Evolutionary conservation across 2,113 vertebrate species (phyloP).

Genomic region (Maccullochella peelii): DNA sequence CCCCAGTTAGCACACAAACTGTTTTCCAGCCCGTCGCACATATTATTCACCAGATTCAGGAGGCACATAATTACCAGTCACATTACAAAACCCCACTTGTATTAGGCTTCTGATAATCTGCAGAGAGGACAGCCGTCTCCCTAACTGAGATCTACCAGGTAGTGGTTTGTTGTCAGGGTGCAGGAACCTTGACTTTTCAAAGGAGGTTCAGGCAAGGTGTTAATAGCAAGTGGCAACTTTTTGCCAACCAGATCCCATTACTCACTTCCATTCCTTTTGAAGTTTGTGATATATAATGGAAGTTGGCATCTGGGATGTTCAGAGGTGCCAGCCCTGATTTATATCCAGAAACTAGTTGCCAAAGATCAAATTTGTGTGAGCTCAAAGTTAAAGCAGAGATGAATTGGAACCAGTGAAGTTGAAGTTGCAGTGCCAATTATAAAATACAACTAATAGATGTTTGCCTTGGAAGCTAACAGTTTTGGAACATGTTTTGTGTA

Average conservation of each 20-base stretch:
- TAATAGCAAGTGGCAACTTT: background rate
- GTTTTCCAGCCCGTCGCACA: conserved; percentile 21
- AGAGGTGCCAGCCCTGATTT: conserved; percentile 24
- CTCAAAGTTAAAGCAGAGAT: conserved; percentile 35
- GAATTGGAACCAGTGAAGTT: conserved; percentile 34
- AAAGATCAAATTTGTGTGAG: conserved; percentile 50
- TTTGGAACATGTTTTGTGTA: conserved; percentile 42
- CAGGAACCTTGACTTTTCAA: background rate
- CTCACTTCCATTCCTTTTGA: conserved; percentile 23
- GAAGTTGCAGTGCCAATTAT: conserved; percentile 34
- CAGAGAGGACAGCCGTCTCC: conserved; percentile 4
- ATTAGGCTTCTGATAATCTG: conserved; percentile 8
- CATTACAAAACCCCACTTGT: conserved; percentile 32
- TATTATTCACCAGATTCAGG: conserved; percentile 40
- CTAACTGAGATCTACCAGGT: background rate
- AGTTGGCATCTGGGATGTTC: conserved; percentile 7
- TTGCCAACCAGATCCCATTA: background rate
- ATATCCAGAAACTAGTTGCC: conserved; percentile 46
- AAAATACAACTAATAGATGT: conserved; percentile 39
- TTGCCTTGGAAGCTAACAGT: conserved; percentile 25
- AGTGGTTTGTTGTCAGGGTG: conserved; percentile 7
- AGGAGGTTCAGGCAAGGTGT: background rate
- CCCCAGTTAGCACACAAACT: conserved; percentile 12
- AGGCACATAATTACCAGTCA: conserved; percentile 38
- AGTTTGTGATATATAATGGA: conserved; percentile 37